Conservation (phyloP, 2,113 vertebrate species). For the Phrynosoma platyrhinos region DNA sequence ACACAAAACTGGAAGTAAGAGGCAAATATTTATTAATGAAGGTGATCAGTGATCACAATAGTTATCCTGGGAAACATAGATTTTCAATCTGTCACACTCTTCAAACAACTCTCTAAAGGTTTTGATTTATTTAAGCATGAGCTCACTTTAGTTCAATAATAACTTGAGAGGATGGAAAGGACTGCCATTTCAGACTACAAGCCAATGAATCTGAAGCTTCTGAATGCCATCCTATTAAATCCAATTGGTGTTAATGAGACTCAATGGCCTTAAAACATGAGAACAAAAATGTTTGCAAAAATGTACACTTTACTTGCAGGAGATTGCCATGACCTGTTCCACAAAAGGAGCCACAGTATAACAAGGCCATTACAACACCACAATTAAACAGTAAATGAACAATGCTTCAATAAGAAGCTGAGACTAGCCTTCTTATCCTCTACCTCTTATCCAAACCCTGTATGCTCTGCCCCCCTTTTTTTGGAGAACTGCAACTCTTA, state of each 20-base stretch:
- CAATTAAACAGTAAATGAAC: not conserved
- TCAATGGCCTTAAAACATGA: slow-evolving; percentile 6
- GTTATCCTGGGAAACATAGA: not conserved
- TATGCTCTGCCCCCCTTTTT: not conserved
- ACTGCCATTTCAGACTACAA: not conserved
- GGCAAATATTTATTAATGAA: slow-evolving; percentile 32
- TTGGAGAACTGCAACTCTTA: not conserved
- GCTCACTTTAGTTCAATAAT: slow-evolving; percentile 14
- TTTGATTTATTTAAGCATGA: slow-evolving; percentile 20
- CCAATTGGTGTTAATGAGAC: slow-evolving; percentile 5
- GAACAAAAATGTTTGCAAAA: not conserved
- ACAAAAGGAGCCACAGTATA: not conserved
- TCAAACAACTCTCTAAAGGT: slow-evolving; percentile 1
- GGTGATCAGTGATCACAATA: not conserved
- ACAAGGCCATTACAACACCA: not conserved
- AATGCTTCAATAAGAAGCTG: not conserved
- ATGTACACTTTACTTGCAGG: not conserved
- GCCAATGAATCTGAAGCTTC: not conserved
- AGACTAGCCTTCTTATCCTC: not conserved
- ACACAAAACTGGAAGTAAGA: slow-evolving; percentile 30
- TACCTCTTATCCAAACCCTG: not conserved
- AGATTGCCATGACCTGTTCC: not conserved
- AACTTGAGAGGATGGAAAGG: slow-evolving; percentile 19
- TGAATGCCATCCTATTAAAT: not conserved
- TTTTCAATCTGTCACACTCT: slow-evolving; percentile 9